phyloP scores from a whole-genome alignment of 2,888 invertebrate species.

The Portevinia maculata region DNA sequence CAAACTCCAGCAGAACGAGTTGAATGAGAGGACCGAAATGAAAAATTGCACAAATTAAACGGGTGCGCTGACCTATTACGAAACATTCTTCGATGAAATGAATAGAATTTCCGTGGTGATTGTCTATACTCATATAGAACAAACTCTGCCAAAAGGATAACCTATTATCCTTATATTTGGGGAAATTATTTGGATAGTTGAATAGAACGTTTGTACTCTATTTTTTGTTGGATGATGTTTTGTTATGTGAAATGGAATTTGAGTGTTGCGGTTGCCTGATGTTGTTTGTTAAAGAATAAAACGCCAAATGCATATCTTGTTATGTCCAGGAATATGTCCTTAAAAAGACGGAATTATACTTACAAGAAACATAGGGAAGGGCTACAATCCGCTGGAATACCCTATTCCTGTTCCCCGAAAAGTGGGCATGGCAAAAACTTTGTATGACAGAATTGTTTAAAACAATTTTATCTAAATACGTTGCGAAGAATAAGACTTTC shows the following conservation, averaged over 20 bases:
- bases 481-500: too few species aligned
- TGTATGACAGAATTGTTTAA: too few species aligned
- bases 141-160: slow-evolving; percentile 50
- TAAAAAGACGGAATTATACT: too few species aligned
- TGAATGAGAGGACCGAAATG: background rate
- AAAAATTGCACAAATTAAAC: slow-evolving; percentile 39
- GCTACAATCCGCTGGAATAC: too few species aligned
- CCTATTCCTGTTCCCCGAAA: too few species aligned
- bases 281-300: background rate
- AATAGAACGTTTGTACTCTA: slow-evolving; percentile 5
- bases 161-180: slow-evolving; percentile 51
- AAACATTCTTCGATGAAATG: slow-evolving; percentile 13
- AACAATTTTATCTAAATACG: too few species aligned
- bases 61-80: slow-evolving; percentile 54
- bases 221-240: slow-evolving; percentile 8
- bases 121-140: slow-evolving; percentile 49
- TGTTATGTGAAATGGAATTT: background rate
- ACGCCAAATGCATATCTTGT: background rate
- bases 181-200: slow-evolving; percentile 42
- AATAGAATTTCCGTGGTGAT: slow-evolving; percentile 3
- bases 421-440: too few species aligned
- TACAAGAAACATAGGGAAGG: too few species aligned
- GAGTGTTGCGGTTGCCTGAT: background rate
- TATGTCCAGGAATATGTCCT: background rate
- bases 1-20: background rate